Base-by-base conservation (phyloP, 2,888 invertebrate genomes). In the Agapetus fuscipes region DNA sequence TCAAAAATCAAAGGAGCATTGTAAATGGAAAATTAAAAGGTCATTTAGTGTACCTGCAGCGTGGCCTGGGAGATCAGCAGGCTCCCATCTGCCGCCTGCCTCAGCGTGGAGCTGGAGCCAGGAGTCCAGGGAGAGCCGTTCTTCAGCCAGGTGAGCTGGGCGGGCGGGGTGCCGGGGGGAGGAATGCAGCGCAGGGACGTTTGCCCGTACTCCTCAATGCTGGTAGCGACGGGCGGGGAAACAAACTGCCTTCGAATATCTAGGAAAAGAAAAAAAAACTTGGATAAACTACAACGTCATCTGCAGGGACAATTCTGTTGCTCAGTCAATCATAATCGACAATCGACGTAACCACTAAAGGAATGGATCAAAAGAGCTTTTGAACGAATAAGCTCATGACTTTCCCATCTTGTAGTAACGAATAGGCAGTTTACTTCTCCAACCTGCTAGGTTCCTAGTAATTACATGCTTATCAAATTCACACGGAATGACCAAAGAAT, bases 21-120 rank as follows among this genome's bases (percentile, higher is more conserved):
- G n/a, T n/a, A n/a, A n/a, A n/a, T n/a, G n/a, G n/a, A n/a, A n/a
- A n/a, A n/a, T n/a, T n/a, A n/a, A n/a, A n/a, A n/a, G n/a, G n/a
- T n/a, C n/a, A n/a, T n/a, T n/a, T n/a, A n/a, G n/a, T 2, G n/a
- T 56, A 72, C 74, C 58, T 75, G 74, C 25, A 91, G 74, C 34
- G 88, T 76, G 37, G 90, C 90, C 58, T 91, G 84, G 33, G 88
- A 84, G 41, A 88, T 77, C 42, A 83, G 71, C 43, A 86, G 73
- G 53, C 80, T 82, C 3, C 83, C 83, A 53, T 84, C 82, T 52
- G 77, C 77, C 43, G 82, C 79, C 44, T 83, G 76, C 52, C 82
- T 72, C 52, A 80, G 58, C 20, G 68, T 61, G 34, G 70, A 68
- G 51, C 72, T 60, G 35, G 70, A 66, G 51, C 72, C 69, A 17